Conservation (phyloP, 2,797 vertebrate genomes). For the Chiroxiphia lanceolata region DNA sequence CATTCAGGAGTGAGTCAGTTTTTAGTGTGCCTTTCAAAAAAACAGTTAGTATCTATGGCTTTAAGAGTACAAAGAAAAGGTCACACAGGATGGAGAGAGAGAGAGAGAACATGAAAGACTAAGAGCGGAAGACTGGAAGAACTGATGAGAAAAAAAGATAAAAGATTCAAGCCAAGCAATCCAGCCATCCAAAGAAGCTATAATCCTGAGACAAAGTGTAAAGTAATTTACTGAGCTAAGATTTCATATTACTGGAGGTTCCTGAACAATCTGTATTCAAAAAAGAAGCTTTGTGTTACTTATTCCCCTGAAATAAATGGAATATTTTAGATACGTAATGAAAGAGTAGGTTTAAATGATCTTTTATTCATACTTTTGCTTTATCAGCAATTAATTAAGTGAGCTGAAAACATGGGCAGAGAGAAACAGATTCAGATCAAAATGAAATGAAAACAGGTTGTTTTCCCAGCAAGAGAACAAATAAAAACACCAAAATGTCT, state of each 20-base stretch:
- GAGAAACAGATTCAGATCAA: neutral
- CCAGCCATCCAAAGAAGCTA: neutral
- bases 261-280: neutral
- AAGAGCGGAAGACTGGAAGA: neutral
- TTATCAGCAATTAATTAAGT: neutral
- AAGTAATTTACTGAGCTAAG: neutral
- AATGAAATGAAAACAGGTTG: neutral
- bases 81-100: neutral
- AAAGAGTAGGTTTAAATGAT: neutral
- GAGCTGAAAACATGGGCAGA: neutral
- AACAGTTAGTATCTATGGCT: neutral
- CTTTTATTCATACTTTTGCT: neutral
- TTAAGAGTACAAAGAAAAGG: neutral
- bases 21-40: neutral
- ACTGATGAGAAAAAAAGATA: neutral
- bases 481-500: neutral
- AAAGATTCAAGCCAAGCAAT: neutral
- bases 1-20: neutral
- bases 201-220: neutral
- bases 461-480: neutral
- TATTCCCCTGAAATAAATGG: neutral
- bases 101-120: neutral
- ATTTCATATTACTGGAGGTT: neutral
- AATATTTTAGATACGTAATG: neutral
- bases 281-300: neutral